phyloP scores from a whole-genome alignment of 2,113 vertebrate species.

The Austrofundulus limnaeus region DNA sequence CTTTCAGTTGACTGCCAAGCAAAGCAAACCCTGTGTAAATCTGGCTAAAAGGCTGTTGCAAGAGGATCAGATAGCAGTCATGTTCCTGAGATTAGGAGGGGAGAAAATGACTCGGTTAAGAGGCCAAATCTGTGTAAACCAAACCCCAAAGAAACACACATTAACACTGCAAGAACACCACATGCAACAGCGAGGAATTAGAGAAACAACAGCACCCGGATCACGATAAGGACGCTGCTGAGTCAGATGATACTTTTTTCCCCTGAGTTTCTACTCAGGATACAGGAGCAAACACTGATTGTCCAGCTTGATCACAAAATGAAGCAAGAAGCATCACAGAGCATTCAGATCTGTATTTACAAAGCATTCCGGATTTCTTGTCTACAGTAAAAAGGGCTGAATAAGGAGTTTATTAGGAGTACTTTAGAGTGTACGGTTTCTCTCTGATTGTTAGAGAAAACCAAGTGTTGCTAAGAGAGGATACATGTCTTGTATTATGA shows the following conservation, averaged over 20 bases:
- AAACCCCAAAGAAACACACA: conserved; percentile 51
- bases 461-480: neutral
- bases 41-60: conserved; percentile 56
- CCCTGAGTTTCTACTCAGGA: conserved; percentile 40
- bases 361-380: conserved; percentile 8
- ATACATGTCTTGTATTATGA: neutral
- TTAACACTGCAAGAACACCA: conserved; percentile 29
- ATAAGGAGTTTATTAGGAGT: conserved; percentile 12
- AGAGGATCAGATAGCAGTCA: conserved; percentile 63
- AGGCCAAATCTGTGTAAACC: conserved; percentile 54
- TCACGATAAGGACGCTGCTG: conserved; percentile 43
- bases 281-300: conserved; percentile 34
- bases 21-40: conserved; percentile 28
- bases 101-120: conserved; percentile 37
- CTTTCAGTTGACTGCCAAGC: conserved; percentile 25
- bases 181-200: conserved; percentile 29
- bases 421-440: conserved; percentile 3
- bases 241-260: conserved; percentile 50
- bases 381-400: conserved; percentile 7
- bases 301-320: conserved; percentile 7
- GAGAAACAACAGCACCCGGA: conserved; percentile 36
- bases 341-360: conserved; percentile 5
- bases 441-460: conserved; percentile 2
- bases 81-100: conserved; percentile 61
- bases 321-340: neutral